phyloP scores from a whole-genome alignment of 1,140 invertebrate species.

The Brachionus calyciflorus region DNA sequence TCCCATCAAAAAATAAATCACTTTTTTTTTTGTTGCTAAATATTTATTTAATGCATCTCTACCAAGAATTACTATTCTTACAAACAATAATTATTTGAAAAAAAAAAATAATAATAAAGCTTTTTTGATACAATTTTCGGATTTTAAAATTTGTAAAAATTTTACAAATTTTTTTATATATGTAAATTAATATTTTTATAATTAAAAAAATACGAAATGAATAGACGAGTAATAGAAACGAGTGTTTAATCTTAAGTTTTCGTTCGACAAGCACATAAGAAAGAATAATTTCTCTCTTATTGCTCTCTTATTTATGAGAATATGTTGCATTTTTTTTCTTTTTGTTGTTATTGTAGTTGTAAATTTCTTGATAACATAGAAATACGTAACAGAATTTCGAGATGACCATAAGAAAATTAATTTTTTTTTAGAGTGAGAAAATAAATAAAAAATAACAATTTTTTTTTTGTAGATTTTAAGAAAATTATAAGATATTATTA shows the following conservation, averaged over 20 bases:
- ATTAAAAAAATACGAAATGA: slow-evolving; percentile 10
- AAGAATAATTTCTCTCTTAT: neutral
- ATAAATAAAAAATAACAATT: slow-evolving; percentile 12
- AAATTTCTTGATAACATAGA: too few relatives aligned
- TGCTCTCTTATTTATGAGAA: neutral
- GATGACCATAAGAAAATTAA: neutral
- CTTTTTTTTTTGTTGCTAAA: too few relatives aligned
- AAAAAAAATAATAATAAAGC: too few relatives aligned
- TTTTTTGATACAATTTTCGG: neutral
- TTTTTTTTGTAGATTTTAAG: neutral
- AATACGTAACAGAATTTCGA: slow-evolving; percentile 24
- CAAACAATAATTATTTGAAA: too few relatives aligned
- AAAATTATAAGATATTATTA: too few relatives aligned
- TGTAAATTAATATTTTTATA: slow-evolving; percentile 40
- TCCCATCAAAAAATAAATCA: too few relatives aligned
- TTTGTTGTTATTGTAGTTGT: neutral
- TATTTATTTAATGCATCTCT: too few relatives aligned
- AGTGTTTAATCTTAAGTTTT: slow-evolving; percentile 14
- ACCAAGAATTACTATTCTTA: too few relatives aligned
- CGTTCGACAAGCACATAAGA: neutral
- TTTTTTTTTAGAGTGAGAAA: neutral
- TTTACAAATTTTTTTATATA: too few relatives aligned
- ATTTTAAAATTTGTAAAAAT: neutral
- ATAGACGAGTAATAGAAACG: neutral
- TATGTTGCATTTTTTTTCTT: neutral